These are phyloP conservation scores for Strix occidentalis DNA, from an alignment of 2,797 vertebrate species.

Conservation along the genomic window DNA sequence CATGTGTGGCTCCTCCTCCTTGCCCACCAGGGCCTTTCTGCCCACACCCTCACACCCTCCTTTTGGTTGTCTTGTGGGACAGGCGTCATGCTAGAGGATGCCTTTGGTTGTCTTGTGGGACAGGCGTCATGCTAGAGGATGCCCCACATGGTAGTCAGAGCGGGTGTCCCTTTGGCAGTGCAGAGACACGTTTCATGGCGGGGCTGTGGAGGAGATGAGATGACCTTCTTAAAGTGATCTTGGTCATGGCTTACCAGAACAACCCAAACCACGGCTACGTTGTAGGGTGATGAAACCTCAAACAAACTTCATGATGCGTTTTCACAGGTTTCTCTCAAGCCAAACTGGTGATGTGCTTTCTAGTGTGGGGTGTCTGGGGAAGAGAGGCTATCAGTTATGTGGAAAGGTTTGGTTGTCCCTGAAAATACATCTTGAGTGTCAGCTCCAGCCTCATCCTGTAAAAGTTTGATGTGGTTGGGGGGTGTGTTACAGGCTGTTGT, in stretches of 20 bases:
- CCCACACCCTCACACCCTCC: neutral
- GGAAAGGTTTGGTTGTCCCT: neutral
- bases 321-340: neutral
- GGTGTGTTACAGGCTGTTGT: neutral
- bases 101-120: neutral
- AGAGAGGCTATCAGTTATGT: neutral
- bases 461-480: neutral
- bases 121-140: neutral
- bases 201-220: neutral
- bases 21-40: neutral
- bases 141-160: neutral
- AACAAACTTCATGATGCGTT: rapidly evolving
- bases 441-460: neutral
- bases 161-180: rapidly evolving
- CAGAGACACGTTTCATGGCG: rapidly evolving
- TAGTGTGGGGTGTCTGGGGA: neutral
- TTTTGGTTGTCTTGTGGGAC: neutral
- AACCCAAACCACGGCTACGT: rapidly evolving
- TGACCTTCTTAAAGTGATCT: neutral
- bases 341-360: rapidly evolving
- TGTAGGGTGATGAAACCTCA: neutral
- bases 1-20: neutral
- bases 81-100: neutral
- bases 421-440: neutral
- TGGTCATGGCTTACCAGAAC: neutral